Conservation (phyloP, 2,888 invertebrate species). For the Glaucopsyche alexis region DNA sequence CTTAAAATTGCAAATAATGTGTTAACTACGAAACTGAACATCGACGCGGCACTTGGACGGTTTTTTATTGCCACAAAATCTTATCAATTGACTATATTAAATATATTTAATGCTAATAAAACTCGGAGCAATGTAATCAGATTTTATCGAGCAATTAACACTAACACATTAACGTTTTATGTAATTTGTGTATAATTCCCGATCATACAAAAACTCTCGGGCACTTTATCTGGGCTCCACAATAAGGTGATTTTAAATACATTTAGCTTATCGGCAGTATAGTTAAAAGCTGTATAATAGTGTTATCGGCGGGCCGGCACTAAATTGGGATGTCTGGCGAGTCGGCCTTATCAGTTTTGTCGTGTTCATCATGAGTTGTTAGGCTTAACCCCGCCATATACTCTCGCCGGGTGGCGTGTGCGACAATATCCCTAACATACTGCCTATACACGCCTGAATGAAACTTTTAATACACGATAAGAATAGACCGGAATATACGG, state of each 20-base stretch:
- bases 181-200: constrained; percentile 32
- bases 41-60: not conserved
- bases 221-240: constrained; percentile 50
- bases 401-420: constrained; percentile 62
- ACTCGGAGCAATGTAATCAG: not conserved
- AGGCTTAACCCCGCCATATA: constrained; percentile 77
- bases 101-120: constrained; percentile 16
- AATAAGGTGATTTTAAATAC: constrained; percentile 70
- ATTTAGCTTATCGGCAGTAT: constrained; percentile 76
- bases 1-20: not conserved
- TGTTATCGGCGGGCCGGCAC: constrained; percentile 75
- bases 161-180: constrained; percentile 12
- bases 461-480: constrained; percentile 28
- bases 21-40: not conserved
- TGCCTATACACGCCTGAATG: constrained; percentile 47
- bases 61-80: constrained; percentile 1
- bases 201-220: constrained; percentile 42
- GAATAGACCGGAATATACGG: constrained; percentile 30
- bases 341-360: constrained; percentile 77
- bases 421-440: constrained; percentile 69
- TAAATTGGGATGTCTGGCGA: constrained; percentile 78
- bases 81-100: not conserved
- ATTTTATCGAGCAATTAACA: constrained; percentile 16
- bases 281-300: constrained; percentile 80
- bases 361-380: constrained; percentile 80